Evolutionary conservation across 2,113 vertebrate species (phyloP).

Genomic region (Campylomormyrus tamandua): DNA sequence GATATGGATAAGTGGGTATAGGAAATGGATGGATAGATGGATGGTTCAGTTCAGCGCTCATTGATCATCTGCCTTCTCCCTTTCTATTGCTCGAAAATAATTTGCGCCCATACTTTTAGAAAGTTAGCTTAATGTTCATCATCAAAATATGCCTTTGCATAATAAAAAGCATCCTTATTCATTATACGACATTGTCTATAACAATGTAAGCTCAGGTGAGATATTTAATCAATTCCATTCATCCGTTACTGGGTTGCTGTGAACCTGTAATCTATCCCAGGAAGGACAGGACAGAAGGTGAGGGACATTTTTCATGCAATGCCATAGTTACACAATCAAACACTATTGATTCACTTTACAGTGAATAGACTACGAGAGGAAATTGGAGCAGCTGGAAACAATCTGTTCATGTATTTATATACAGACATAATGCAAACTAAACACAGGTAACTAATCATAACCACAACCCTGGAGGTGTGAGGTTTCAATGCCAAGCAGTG

Average conservation of each 20-base stretch:
- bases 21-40: background rate
- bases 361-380: background rate
- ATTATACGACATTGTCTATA: background rate
- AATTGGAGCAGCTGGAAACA: background rate
- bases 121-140: background rate
- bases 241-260: background rate
- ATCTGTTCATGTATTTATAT: background rate
- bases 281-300: background rate
- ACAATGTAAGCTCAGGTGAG: background rate
- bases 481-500: background rate
- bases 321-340: background rate
- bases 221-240: background rate
- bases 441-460: background rate
- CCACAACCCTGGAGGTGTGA: background rate
- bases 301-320: background rate
- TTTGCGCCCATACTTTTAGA: background rate
- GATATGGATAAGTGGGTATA: background rate
- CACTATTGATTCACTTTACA: background rate
- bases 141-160: background rate
- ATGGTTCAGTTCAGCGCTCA: background rate
- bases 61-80: background rate
- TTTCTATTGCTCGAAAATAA: background rate
- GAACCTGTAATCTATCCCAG: background rate
- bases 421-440: background rate
- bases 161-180: background rate